Evolutionary conservation across 2,797 vertebrate genomes (phyloP), one percentile per base, ranked within the genome.

Genomic region (Scleropages formosus): DNA sequence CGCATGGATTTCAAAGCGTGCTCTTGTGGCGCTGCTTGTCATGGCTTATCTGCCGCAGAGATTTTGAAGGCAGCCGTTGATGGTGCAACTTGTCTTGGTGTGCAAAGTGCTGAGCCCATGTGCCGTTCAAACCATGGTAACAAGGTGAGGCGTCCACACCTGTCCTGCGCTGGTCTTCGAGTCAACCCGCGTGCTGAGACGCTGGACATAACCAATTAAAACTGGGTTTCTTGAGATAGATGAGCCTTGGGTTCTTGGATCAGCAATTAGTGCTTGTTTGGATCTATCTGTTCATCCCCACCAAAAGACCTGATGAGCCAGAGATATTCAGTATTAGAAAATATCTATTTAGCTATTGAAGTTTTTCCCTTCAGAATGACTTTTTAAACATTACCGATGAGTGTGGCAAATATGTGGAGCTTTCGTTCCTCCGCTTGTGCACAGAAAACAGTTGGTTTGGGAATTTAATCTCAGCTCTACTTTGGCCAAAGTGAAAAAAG

Each of bases 271-370:
- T 51, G 56, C 65, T 67, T 64, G 60, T 44, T 68, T 47, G 39
- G 58, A 44, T 71, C 60, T 51, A 60, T 75, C 68, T 60, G 51
- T 51, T 68, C 64, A 75, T 71, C 74, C 74, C 74, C 58, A 56
- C 51, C 47, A 64, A 59, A 20, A 44, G 65, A 75, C 26, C 47
- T 24, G 44, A 47, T 46, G 39, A 66, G 72, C 22, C 64, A 39
- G 44, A 74, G 46, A 63, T 27, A 67, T 74, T 39, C 65, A 68
- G 31, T 71, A 56, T 56, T 56, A 53, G 56, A 71, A 71, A 71
- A 49, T 44, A 71, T 51, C 26, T 20, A 31, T 56, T 16, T 27
- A 47, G 18, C 53, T 31, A 51, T 11, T 8, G 15, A n/a, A 12
- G 53, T 58, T 68, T 20, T 65, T 26, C 26, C 11, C 59, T 26